Evolutionary conservation across 2,797 vertebrate genomes (phyloP), one percentile per base, ranked within the genome.

Genomic region (Macrochelys suwanniensis): DNA sequence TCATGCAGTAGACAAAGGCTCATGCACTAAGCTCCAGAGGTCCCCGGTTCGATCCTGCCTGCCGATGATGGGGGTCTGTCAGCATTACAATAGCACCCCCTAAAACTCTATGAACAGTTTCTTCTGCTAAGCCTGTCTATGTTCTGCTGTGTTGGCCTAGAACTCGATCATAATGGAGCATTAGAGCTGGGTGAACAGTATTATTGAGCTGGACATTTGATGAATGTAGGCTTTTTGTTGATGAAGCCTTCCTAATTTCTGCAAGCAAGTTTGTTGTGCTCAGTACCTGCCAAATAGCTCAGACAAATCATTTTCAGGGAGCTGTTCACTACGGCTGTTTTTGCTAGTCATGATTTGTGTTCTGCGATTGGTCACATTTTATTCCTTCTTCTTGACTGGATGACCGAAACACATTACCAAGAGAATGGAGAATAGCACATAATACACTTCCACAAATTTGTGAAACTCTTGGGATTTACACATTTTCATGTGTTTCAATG

Each of bases 101-200:
- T 13, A 0, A 0, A 54, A 17, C 16, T 2, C 65, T 42, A 37
- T 3, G 8, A 17, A 61, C 65, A 50, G 5, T 4, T 31, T 28
- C 11, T 0, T 1, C 7, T 10, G 21, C 37, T 65, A 25, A 81
- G 51, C 25, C 7, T 2, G 28, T n/a, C 74, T 4, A 1, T 7
- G 61, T 59, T 37, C 31, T 74, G 90, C 31, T 0, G 1, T 79
- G 4, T 3, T 0, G 5, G 11, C 45, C 12, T 42, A n/a, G 23
- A n/a, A 16, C 17, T 2, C 25, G 6, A 37, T 78, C 25, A n/a
- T 53, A 0, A 0, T 68, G 84, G 49, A 15, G 28, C 78, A 8
- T 33, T 31, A 1, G 51, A 71, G 80, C 37, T 25, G 2, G 45
- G 10, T 11, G 53, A 31, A 57, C 37, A 71, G n/a, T 42, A n/a